Conservation (phyloP, 2,888 invertebrate genomes). For the Psococerastis gibbosa region DNA sequence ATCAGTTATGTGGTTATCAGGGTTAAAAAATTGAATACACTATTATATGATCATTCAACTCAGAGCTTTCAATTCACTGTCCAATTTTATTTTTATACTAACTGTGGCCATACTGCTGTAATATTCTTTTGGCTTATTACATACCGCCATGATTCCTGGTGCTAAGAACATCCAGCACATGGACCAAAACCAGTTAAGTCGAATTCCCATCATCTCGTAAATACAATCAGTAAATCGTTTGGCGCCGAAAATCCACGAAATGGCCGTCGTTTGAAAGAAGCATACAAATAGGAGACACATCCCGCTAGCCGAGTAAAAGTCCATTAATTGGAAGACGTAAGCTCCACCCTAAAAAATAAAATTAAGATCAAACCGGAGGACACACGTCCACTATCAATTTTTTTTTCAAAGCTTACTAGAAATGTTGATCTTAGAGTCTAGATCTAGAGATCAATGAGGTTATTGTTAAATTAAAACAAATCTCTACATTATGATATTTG, state of each 20-base stretch:
- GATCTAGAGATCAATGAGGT: no score
- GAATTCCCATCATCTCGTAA: slow-evolving; percentile 40
- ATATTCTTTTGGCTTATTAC: no score
- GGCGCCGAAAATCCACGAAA: slow-evolving; percentile 39
- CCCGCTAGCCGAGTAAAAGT: slow-evolving; percentile 37
- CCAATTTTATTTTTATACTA: no score
- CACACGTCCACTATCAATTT: no score
- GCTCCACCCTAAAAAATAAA: slow-evolving; percentile 25
- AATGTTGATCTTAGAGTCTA: not conserved
- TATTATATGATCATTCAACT: no score
- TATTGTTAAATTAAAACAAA: no score
- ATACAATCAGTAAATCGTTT: slow-evolving; percentile 37
- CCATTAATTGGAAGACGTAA: slow-evolving; percentile 30
- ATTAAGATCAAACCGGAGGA: no score
- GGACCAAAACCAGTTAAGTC: slow-evolving; percentile 33
- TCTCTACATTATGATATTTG: no score
- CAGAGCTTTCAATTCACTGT: no score
- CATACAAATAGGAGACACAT: slow-evolving; percentile 39
- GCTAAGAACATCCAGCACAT: slow-evolving; percentile 39
- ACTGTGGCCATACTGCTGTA: no score
- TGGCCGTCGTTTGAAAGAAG: slow-evolving; percentile 38
- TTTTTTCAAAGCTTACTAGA: not conserved
- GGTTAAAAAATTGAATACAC: no score
- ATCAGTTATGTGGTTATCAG: no score
- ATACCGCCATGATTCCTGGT: slow-evolving; percentile 38